Percentiles rank a stretch among this genome's conserved stretches.
Conservation (phyloP, 2,888 invertebrate species). For the Tholera decimalis region DNA sequence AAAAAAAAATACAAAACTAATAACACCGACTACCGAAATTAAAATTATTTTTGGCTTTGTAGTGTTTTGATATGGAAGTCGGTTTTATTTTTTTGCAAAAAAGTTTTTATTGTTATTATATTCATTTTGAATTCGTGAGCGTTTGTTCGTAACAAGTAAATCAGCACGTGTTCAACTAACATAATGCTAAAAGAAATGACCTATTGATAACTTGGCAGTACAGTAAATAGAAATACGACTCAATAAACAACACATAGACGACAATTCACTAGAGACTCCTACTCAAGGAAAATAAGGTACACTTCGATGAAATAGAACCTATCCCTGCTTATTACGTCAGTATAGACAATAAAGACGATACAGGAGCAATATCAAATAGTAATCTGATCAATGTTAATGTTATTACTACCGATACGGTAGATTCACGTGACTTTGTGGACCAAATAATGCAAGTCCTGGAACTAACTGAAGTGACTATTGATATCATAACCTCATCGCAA, state of each 20-base stretch:
- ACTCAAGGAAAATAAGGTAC: slow-evolving; percentile 24
- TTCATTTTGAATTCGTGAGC: no score
- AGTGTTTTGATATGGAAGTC: no score
- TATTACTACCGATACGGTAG: background rate
- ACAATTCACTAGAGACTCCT: slow-evolving; percentile 17
- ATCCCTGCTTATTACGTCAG: slow-evolving; percentile 10
- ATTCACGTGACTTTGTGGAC: background rate
- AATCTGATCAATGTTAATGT: slow-evolving; percentile 17
- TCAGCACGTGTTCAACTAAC: no score
- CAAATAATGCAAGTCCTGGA: background rate
- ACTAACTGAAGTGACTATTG: background rate
- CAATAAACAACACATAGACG: slow-evolving; percentile 27
- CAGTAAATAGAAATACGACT: slow-evolving; percentile 2
- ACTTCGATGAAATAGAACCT: slow-evolving; percentile 3
- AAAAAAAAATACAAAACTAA: no score
- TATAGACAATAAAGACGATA: slow-evolving; percentile 7
- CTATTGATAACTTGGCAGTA: background rate
- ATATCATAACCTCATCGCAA: no score
- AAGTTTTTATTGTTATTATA: no score
- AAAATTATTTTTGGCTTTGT: no score
- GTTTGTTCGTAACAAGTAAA: no score
- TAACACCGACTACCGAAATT: no score
- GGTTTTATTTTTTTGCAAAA: no score
- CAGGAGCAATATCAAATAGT: slow-evolving; percentile 6
- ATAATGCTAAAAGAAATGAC: background rate